Conservation (phyloP, 2,113 vertebrate species). For the Fukomys damarensis region DNA sequence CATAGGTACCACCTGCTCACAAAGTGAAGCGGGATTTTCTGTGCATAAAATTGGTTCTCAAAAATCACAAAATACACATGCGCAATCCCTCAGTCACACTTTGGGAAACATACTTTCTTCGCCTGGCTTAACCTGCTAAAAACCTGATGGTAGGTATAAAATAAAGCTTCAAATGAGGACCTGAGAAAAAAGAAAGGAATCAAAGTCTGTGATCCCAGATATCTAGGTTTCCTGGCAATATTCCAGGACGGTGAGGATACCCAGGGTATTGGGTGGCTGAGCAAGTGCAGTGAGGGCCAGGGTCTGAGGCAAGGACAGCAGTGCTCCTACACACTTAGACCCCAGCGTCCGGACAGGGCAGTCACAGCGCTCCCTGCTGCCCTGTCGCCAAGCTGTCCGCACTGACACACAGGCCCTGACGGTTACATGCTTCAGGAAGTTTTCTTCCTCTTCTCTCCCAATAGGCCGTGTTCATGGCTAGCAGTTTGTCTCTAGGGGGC, state of each 20-base stretch:
- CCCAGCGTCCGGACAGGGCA: no score
- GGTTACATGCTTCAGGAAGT: no score
- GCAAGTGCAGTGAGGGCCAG: not conserved
- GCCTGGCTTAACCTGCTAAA: not conserved
- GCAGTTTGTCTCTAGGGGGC: no score
- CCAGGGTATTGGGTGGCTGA: not conserved
- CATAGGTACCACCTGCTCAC: not conserved
- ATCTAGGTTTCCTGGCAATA: not conserved
- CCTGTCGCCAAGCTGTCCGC: no score
- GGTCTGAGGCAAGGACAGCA: not conserved
- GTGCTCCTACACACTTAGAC: no score
- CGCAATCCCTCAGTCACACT: not conserved
- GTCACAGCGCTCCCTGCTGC: no score
- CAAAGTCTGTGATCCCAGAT: not conserved
- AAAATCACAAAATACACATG: not conserved
- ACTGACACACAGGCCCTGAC: no score
- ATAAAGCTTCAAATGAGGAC: not conserved
- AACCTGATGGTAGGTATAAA: not conserved
- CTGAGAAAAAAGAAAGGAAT: not conserved
- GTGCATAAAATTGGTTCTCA: not conserved
- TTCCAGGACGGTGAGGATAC: not conserved
- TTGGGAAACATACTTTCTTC: fast-evolving
- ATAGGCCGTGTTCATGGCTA: no score
- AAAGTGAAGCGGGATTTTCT: not conserved
- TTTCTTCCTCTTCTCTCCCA: no score